Percentiles rank a stretch among this genome's conserved stretches.
Evolutionary conservation across 30 jellyfish, hydroid and myxozoan genomes (phyloP).

Genomic region (Pseudorhiza aurosa): DNA sequence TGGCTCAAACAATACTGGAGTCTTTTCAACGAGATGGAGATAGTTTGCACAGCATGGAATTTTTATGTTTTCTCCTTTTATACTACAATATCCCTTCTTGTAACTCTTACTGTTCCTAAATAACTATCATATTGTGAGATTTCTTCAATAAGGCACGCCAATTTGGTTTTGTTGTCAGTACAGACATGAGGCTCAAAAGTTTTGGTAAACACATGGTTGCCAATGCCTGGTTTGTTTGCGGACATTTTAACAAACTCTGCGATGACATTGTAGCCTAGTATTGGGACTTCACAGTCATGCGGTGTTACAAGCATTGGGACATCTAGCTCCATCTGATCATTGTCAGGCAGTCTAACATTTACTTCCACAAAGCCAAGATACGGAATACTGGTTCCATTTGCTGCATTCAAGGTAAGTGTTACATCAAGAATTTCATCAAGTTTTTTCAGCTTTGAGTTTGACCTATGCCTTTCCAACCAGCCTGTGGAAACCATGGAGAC

Average conservation of each 20-base stretch:
- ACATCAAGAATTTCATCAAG: conserved; percentile 9
- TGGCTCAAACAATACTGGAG: conserved; percentile 33
- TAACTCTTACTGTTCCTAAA: conserved; percentile 14
- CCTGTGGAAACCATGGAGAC: conserved; percentile 19
- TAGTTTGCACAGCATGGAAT: conserved; percentile 24
- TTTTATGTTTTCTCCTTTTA: conserved; percentile 3
- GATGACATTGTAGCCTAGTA: conserved; percentile 34
- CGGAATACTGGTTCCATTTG: conserved; percentile 6
- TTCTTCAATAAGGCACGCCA: background rate
- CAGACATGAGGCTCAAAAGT: background rate
- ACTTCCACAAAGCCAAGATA: conserved; percentile 29
- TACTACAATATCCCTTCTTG: conserved; percentile 7
- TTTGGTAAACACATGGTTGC: background rate
- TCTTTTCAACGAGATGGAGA: conserved; percentile 1
- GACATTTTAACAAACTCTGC: conserved; percentile 7
- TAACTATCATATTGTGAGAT: background rate
- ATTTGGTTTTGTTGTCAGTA: background rate
- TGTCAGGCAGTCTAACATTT: background rate
- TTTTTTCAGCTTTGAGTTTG: conserved; percentile 1
- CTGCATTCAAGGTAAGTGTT: background rate
- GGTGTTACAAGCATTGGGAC: conserved; percentile 35
- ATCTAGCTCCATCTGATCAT: background rate
- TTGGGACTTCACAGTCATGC: background rate
- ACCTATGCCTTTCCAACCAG: background rate
- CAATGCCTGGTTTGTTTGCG: background rate